Evolutionary conservation across 2,113 vertebrate species (phyloP).

Genomic region (Glaucidium brasilianum): DNA sequence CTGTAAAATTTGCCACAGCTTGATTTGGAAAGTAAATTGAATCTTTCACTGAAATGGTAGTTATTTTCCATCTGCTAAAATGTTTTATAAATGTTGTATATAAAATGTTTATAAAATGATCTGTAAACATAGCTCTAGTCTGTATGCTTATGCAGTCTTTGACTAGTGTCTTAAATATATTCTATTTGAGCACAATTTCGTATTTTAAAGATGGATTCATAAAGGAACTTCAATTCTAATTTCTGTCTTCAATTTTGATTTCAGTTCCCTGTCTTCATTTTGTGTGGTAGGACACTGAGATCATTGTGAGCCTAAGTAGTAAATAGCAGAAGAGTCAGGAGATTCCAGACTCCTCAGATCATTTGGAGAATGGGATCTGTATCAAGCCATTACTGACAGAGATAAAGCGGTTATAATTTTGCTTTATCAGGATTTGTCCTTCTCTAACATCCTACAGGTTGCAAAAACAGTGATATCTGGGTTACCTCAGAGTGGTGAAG

Average conservation of each 20-base stretch:
- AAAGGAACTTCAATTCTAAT: not conserved
- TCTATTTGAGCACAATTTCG: not conserved
- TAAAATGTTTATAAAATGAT: too few species aligned
- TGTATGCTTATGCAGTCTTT: not conserved
- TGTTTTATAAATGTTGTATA: not conserved
- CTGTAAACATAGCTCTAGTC: not conserved
- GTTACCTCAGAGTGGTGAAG: conserved; percentile 8
- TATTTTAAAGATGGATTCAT: not conserved
- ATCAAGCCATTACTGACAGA: not conserved
- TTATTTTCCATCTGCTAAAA: not conserved
- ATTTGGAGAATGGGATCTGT: not conserved
- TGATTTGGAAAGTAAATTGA: not conserved
- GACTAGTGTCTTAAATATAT: not conserved
- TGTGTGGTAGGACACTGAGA: not conserved
- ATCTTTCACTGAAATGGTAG: not conserved
- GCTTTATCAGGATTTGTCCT: not conserved
- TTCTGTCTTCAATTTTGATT: not conserved
- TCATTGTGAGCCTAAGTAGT: not conserved
- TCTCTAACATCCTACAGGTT: conserved; percentile 74
- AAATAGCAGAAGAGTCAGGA: not conserved
- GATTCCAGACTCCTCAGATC: not conserved
- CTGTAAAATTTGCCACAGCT: not conserved
- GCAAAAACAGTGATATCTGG: conserved; percentile 73
- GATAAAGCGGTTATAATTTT: not conserved
- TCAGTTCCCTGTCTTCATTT: not conserved